Conservation (phyloP, 2,888 invertebrate genomes). For the Scaptomyza tumidula region DNA sequence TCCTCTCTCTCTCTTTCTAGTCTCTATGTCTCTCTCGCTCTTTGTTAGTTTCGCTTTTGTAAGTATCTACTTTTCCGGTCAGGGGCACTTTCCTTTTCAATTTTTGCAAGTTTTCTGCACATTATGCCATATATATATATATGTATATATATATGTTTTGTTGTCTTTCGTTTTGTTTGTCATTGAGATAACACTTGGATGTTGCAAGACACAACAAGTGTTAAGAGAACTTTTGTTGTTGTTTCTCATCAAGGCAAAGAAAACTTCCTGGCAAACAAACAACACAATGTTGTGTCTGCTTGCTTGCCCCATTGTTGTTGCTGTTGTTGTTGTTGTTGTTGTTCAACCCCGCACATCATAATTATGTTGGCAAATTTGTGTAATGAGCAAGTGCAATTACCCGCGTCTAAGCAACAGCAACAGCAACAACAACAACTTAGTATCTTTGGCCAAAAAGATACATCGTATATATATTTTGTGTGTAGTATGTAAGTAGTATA, state of each 20-base stretch:
- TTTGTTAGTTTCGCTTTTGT: slow-evolving; percentile 34
- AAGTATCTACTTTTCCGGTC: slow-evolving; percentile 63
- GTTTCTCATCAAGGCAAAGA: slow-evolving; percentile 1
- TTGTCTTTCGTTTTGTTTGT: slow-evolving; percentile 37
- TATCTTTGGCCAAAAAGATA: slow-evolving; percentile 23
- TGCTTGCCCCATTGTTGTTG: slow-evolving; percentile 48
- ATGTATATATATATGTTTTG: not conserved
- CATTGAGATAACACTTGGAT: slow-evolving; percentile 48
- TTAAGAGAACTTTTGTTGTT: slow-evolving; percentile 50
- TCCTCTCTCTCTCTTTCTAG: slow-evolving; percentile 3
- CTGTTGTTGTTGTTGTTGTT: too few relatives aligned
- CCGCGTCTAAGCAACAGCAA: slow-evolving; percentile 38
- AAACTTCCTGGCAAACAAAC: slow-evolving; percentile 41
- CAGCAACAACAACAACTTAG: slow-evolving; percentile 12
- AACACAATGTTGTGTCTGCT: not conserved
- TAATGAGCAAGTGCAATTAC: slow-evolving; percentile 69
- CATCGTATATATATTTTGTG: slow-evolving; percentile 5
- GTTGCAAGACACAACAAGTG: slow-evolving; percentile 10
- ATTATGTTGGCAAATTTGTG: slow-evolving; percentile 75
- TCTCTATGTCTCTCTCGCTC: slow-evolving; percentile 8
- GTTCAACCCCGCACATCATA: slow-evolving; percentile 46
- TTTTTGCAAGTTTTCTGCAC: slow-evolving; percentile 46
- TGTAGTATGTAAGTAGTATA: slow-evolving; percentile 22
- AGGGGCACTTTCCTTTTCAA: slow-evolving; percentile 78
- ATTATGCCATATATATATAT: slow-evolving; percentile 57